Base-by-base conservation (phyloP, 1,140 invertebrate species). In the Rhynchophorus ferrugineus region DNA sequence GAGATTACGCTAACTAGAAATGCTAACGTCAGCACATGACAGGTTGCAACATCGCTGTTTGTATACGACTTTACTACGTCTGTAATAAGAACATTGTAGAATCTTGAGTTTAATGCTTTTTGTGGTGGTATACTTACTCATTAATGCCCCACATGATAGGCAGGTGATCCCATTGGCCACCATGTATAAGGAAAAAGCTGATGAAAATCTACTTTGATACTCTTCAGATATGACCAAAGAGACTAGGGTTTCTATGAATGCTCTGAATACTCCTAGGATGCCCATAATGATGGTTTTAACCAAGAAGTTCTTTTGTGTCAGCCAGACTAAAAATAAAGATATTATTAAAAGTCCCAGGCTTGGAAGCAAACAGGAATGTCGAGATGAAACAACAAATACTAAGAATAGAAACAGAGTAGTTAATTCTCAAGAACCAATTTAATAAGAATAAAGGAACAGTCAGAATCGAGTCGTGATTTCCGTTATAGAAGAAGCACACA, bases 111-210 rank as follows among this genome's bases (percentile, higher is more conserved):
- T 21, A 17, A 18, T 9, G 16, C 17, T 21, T 2, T 7, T 2
- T 18, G 17, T 29, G 24, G 11, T 2, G 1, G 18, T 13, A 19
- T 39, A 53, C 59, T 56, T 52, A 63, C 62, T 45, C 37, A 61
- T 57, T 18, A 64, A 41, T 0, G 49, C 49, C 6, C 61, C 62
- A 43, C 59, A 60, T 14, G 61, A 33, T 8, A 56, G 47, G 49
- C 51, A 38, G 5, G 61, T 29, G 5, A 58, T 46, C 1, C 61
- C 62, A 46, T 48, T 52, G 1, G 61, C 55, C 3, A 60, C 61
- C 62, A 64, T 63, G 42, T 62, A 64, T n/a, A 63, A 21, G 2
- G 61, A 62, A 44, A 59, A 64, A 7, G 62, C 62, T 8, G 53
- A 55, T 11, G 54, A 33, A 47, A 63, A 64, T 14, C 56, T 44